phyloP scores from a whole-genome alignment of 2,113 vertebrate genomes.

The Lota lota region DNA sequence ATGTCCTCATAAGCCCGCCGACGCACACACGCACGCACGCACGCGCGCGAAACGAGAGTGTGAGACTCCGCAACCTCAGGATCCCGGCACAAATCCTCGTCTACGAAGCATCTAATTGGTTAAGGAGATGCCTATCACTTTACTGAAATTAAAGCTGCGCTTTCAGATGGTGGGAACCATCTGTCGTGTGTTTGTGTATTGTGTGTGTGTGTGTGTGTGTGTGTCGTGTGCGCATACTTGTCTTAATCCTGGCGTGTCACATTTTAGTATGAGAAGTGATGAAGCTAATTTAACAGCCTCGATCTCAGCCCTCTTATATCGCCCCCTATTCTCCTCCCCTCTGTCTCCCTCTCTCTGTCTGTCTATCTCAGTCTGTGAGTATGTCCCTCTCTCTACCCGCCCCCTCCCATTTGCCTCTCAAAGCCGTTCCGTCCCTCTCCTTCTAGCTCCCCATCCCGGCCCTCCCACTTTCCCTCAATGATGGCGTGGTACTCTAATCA shows the following conservation, averaged over 20 bases:
- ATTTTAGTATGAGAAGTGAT: constrained; percentile 49
- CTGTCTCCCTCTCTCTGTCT: constrained; percentile 23
- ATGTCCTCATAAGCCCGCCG: no score
- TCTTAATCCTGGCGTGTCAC: constrained; percentile 53
- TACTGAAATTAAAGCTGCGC: constrained; percentile 54
- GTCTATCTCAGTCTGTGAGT: not conserved
- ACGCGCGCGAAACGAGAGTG: constrained; percentile 20
- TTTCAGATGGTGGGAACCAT: constrained; percentile 53
- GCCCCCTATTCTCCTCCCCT: constrained; percentile 22
- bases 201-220: constrained; percentile 7
- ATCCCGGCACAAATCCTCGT: not conserved
- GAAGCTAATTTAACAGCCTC: constrained; percentile 60
- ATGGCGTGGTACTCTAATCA: constrained; percentile 80
- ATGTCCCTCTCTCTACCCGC: constrained; percentile 25
- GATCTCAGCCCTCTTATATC: constrained; percentile 33
- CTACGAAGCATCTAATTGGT: constrained; percentile 57
- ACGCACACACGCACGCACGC: not conserved
- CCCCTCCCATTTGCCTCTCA: constrained; percentile 32
- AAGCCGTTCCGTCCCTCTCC: constrained; percentile 40
- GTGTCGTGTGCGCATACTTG: not conserved
- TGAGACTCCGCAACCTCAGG: no score
- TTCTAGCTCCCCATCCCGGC: constrained; percentile 14
- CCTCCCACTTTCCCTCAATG: constrained; percentile 35
- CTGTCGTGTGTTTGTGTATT: constrained; percentile 37
- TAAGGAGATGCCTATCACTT: constrained; percentile 65